Percentiles rank a stretch among this genome's conserved stretches.
Conservation (phyloP, 2,888 invertebrate genomes). For the Leucoma salicis region DNA sequence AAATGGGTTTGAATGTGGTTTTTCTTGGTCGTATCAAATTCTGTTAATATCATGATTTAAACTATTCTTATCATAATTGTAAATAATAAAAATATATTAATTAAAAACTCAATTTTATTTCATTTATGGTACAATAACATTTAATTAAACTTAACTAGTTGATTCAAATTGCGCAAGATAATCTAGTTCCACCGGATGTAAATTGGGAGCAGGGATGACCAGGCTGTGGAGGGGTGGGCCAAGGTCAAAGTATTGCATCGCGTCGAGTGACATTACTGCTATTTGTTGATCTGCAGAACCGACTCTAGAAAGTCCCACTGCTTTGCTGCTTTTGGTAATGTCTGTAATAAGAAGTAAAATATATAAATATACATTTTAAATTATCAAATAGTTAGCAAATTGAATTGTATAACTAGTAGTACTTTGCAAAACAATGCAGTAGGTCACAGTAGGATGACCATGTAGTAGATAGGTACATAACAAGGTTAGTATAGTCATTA, state of each 20-base stretch:
- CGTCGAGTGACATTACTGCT: conserved; percentile 85
- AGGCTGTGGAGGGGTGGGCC: conserved; percentile 97
- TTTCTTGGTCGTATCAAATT: conserved; percentile 69
- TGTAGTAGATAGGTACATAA: too few species aligned
- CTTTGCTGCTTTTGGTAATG: conserved; percentile 83
- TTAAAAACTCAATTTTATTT: conserved; percentile 55
- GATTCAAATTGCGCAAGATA: conserved; percentile 88
- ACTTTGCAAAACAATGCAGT: too few species aligned
- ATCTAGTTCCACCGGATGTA: conserved; percentile 96
- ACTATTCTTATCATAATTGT: conserved; percentile 63
- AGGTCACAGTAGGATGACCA: too few species aligned
- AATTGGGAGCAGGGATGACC: conserved; percentile 89
- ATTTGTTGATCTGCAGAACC: conserved; percentile 93
- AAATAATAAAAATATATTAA: conserved; percentile 79
- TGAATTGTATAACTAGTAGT: neutral
- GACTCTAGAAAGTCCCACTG: conserved; percentile 94
- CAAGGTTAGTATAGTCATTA: too few species aligned
- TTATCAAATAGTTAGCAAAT: neutral
- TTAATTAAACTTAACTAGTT: conserved; percentile 21
- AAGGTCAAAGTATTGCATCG: conserved; percentile 88
- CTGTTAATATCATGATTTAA: conserved; percentile 73
- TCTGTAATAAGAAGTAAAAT: conserved; percentile 36
- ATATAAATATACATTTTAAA: neutral
- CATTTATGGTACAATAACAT: conserved; percentile 4
- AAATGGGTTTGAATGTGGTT: conserved; percentile 73